Evolutionary conservation across 2,888 invertebrate species (phyloP).

Genomic region (Nebria salina): DNA sequence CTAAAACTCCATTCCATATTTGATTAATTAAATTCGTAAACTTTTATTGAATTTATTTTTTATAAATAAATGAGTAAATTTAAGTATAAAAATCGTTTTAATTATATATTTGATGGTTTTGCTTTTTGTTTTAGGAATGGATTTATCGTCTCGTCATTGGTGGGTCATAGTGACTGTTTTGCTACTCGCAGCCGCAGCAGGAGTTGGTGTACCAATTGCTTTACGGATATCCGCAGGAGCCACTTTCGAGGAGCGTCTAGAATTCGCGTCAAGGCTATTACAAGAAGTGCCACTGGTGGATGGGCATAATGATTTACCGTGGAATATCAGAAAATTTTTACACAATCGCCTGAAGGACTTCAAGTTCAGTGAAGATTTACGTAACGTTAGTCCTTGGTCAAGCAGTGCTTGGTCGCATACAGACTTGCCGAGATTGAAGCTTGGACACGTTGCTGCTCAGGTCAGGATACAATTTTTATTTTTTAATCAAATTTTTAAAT

Average conservation of each 20-base stretch:
- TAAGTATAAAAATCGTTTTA: too few relatives aligned
- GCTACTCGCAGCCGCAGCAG: slow-evolving; percentile 80
- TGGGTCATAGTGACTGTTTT: slow-evolving; percentile 80
- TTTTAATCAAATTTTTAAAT: not conserved
- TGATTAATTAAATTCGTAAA: too few relatives aligned
- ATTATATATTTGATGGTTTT: too few relatives aligned
- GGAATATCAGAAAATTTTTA: slow-evolving; percentile 90
- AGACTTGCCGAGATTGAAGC: slow-evolving; percentile 76
- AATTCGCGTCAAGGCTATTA: slow-evolving; percentile 76
- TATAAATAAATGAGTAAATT: too few relatives aligned
- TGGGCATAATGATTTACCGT: slow-evolving; percentile 91
- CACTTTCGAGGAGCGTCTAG: slow-evolving; percentile 78
- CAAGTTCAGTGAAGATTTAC: slow-evolving; percentile 75
- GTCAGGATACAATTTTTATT: slow-evolving; percentile 59
- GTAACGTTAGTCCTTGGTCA: slow-evolving; percentile 76
- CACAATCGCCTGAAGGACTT: slow-evolving; percentile 89
- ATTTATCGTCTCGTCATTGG: slow-evolving; percentile 74
- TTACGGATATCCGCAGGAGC: slow-evolving; percentile 80
- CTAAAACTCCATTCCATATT: too few relatives aligned
- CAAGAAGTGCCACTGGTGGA: slow-evolving; percentile 83
- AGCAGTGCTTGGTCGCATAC: slow-evolving; percentile 82
- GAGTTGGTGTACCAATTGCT: slow-evolving; percentile 82
- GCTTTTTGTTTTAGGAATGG: slow-evolving; percentile 63
- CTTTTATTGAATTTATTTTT: too few relatives aligned
- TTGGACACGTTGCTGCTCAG: slow-evolving; percentile 82